phyloP scores from a whole-genome alignment of 2,888 invertebrate genomes.

The Cacoxenus indagator region DNA sequence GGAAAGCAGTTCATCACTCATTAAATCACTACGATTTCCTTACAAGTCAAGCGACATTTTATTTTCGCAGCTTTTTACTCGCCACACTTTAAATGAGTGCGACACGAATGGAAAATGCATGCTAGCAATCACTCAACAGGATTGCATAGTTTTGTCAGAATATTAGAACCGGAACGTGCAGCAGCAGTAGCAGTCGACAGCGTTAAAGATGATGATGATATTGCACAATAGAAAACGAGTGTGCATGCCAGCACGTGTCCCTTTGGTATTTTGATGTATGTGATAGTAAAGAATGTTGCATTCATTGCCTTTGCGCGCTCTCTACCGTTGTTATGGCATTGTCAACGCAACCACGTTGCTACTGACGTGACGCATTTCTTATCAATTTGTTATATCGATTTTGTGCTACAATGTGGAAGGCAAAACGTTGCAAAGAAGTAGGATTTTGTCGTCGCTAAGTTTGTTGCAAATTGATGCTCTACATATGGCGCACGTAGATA shows the following conservation, averaged over 20 bases:
- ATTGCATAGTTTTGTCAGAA: background rate
- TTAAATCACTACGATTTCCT: background rate
- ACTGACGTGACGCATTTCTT: constrained; percentile 4
- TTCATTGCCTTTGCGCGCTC: background rate
- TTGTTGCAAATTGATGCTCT: background rate
- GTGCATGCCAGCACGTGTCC: background rate
- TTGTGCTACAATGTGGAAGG: background rate
- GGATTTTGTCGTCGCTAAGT: background rate
- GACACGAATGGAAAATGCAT: background rate
- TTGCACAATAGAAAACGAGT: background rate
- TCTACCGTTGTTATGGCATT: background rate
- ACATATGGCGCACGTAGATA: background rate
- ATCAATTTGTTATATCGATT: constrained; percentile 7
- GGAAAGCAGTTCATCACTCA: background rate
- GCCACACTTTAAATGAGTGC: background rate
- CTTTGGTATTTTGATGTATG: background rate
- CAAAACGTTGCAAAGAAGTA: background rate
- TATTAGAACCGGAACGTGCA: background rate
- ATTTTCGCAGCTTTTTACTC: background rate
- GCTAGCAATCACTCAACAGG: background rate
- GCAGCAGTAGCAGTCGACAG: background rate
- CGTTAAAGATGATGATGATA: background rate
- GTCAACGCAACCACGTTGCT: background rate
- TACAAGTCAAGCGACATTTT: background rate
- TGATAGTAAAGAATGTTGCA: background rate